Conservation (phyloP, 2,113 vertebrate species). For the Megaleporinus macrocephalus region DNA sequence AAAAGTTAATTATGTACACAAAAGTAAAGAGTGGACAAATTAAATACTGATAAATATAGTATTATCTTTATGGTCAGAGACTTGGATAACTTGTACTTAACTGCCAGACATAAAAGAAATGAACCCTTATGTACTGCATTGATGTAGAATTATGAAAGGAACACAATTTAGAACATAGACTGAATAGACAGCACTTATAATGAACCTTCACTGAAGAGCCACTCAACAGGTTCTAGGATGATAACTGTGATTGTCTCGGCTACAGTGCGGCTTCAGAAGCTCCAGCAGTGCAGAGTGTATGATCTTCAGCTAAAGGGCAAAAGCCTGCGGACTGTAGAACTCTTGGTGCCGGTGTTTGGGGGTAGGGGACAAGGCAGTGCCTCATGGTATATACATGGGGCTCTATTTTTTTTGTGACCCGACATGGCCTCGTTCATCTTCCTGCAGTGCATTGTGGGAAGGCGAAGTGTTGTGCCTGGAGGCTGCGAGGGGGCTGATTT, state of each 20-base stretch:
- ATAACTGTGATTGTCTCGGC: neutral
- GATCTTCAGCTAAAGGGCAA: constrained; percentile 16
- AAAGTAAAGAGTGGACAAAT: too few species aligned
- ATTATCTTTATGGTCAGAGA: too few species aligned
- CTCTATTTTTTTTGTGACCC: constrained; percentile 25
- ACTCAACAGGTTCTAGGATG: neutral
- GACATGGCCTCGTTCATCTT: constrained; percentile 56
- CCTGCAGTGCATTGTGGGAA: constrained; percentile 42
- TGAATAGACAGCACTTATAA: too few species aligned
- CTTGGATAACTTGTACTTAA: too few species aligned
- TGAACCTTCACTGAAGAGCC: neutral
- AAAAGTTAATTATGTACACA: too few species aligned
- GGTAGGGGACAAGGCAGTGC: constrained; percentile 17
- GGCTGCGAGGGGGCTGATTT: constrained; percentile 54
- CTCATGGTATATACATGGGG: constrained; percentile 23
- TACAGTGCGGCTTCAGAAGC: neutral
- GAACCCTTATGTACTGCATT: too few species aligned
- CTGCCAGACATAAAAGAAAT: too few species aligned
- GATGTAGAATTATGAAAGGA: too few species aligned
- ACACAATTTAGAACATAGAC: too few species aligned
- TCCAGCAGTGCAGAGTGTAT: constrained; percentile 5
- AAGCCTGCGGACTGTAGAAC: constrained; percentile 11
- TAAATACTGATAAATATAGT: too few species aligned
- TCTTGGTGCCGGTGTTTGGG: constrained; percentile 21
- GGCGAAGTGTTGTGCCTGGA: constrained; percentile 24